Percentiles rank a stretch among this genome's conserved stretches.
Evolutionary conservation across 2,888 invertebrate species (phyloP).

Genomic region (Lasius fuliginosus): DNA sequence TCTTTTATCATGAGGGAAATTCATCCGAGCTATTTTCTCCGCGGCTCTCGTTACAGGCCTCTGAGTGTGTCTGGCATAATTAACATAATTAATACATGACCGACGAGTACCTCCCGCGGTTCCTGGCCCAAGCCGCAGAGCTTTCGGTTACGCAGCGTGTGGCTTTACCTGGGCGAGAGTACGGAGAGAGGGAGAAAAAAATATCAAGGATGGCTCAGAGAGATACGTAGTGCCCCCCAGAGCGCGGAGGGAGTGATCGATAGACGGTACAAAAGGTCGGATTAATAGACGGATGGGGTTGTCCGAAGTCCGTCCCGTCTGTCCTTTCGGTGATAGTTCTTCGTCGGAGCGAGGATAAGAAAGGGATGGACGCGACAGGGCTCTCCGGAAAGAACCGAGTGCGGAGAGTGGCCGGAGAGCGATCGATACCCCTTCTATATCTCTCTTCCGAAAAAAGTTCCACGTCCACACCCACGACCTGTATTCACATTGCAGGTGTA

Average conservation of each 20-base stretch:
- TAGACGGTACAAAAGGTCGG: constrained; percentile 79
- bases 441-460: constrained; percentile 17
- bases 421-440: neutral
- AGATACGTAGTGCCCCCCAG: constrained; percentile 64
- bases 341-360: neutral
- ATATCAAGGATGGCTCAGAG: constrained; percentile 36
- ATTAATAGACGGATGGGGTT: constrained; percentile 80
- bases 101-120: constrained; percentile 81
- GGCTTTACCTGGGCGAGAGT: constrained; percentile 75
- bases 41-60: neutral
- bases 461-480: constrained; percentile 51
- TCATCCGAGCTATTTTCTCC: constrained; percentile 16
- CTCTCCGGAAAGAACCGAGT: neutral
- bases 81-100: constrained; percentile 82
- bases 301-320: constrained; percentile 48
- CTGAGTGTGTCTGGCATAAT: constrained; percentile 68
- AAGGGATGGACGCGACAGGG: constrained; percentile 7
- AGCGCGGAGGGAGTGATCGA: constrained; percentile 78
- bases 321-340: constrained; percentile 55
- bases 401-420: neutral
- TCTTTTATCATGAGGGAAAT: neutral
- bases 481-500: constrained; percentile 74
- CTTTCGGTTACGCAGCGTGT: constrained; percentile 79
- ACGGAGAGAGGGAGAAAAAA: constrained; percentile 24
- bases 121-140: constrained; percentile 68